Conservation (phyloP, 2,797 vertebrate species). For the Agapornis canus region DNA sequence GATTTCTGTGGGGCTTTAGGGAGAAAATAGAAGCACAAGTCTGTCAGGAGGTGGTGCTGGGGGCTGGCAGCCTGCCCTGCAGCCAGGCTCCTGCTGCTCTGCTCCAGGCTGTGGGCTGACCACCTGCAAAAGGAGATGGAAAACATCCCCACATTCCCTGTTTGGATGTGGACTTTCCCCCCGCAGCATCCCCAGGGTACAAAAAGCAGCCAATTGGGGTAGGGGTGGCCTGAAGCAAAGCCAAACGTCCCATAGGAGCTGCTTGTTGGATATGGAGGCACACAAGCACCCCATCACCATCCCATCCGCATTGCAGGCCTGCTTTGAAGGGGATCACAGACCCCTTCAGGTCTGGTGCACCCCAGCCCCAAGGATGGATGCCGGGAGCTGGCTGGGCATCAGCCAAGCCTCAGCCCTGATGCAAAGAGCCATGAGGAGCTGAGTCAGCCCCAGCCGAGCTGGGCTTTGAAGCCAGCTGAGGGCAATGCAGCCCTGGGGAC, state of each 20-base stretch:
- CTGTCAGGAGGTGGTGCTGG: not conserved
- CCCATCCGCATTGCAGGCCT: not conserved
- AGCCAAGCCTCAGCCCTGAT: not conserved
- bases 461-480: not conserved
- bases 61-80: not conserved
- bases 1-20: conserved; percentile 4
- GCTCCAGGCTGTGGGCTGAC: not conserved
- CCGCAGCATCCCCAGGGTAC: not conserved
- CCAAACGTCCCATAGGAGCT: not conserved
- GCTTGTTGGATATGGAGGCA: not conserved
- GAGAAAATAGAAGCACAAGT: not conserved
- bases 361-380: not conserved
- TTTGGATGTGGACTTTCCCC: not conserved
- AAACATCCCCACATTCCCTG: not conserved
- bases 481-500: conserved; percentile 12
- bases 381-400: not conserved
- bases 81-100: not conserved
- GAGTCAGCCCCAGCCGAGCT: not conserved
- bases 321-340: not conserved
- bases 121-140: not conserved
- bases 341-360: accelerated
- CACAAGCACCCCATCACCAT: accelerated
- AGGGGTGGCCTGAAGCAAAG: not conserved
- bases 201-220: not conserved
- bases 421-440: not conserved